Evolutionary conservation across 1,140 invertebrate species (phyloP).

Genomic region (Aphaenogaster ashmeadi): DNA sequence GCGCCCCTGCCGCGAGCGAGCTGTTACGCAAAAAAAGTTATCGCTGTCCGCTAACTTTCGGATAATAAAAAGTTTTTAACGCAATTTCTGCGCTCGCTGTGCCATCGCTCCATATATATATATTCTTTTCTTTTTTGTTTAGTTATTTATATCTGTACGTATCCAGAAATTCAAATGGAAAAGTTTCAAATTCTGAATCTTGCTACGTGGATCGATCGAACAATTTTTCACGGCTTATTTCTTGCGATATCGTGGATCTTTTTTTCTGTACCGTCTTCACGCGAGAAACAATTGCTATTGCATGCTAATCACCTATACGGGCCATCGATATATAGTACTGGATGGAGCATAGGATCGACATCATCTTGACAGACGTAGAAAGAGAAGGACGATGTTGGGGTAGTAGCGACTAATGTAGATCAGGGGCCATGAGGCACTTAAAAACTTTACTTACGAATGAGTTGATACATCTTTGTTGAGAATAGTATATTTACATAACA

Average conservation of each 20-base stretch:
- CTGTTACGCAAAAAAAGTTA: neutral
- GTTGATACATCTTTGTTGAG: no score
- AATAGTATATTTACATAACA: no score
- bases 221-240: neutral
- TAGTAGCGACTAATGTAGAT: no score
- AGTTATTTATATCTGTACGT: constrained; percentile 13
- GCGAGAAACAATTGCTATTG: neutral
- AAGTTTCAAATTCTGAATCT: neutral
- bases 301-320: neutral
- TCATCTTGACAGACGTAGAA: no score
- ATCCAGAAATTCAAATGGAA: neutral
- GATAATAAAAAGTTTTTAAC: constrained; percentile 32
- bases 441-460: no score
- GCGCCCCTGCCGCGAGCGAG: neutral
- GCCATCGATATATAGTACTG: no score
- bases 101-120: no score
- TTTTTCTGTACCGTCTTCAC: neutral
- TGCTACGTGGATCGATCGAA: neutral
- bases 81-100: neutral
- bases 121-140: neutral
- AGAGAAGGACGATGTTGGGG: no score
- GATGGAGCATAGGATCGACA: no score
- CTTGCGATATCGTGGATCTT: neutral
- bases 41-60: neutral
- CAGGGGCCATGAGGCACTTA: no score